Percentiles rank a stretch among this genome's conserved stretches.
phyloP scores from a whole-genome alignment of 2,113 vertebrate species.

The Clarias batrachus region DNA sequence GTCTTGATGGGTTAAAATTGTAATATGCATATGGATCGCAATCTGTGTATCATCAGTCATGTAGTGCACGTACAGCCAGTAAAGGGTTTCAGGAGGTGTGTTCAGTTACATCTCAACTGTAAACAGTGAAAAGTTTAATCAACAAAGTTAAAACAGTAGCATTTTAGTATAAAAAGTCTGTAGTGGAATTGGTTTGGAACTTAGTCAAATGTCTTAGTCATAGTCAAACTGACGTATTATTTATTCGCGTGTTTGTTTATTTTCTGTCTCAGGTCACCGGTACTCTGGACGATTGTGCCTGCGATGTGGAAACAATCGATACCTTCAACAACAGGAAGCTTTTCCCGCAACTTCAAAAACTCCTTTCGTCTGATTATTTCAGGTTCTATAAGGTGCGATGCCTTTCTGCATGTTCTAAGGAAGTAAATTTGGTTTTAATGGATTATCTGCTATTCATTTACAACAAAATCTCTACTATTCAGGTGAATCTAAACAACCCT shows the following conservation, averaged over 20 bases:
- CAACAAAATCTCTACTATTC: constrained; percentile 19
- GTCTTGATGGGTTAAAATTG: too few relatives aligned
- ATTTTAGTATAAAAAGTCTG: neutral
- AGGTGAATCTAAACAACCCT: constrained; percentile 89
- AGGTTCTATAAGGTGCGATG: constrained; percentile 87
- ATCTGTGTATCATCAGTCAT: too few relatives aligned
- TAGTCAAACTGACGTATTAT: too few relatives aligned
- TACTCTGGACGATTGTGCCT: constrained; percentile 87
- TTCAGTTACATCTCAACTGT: too few relatives aligned
- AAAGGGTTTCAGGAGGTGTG: too few relatives aligned
- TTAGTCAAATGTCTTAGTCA: neutral
- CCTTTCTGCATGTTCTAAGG: neutral
- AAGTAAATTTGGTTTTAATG: neutral
- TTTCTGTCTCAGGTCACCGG: constrained; percentile 77
- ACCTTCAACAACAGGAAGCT: constrained; percentile 86
- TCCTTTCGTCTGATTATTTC: constrained; percentile 88
- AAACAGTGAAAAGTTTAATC: neutral
- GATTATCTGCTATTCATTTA: neutral
- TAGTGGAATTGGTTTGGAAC: neutral
- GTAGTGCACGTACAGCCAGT: too few relatives aligned
- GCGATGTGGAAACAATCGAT: constrained; percentile 91
- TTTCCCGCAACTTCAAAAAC: constrained; percentile 82
- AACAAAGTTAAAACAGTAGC: neutral
- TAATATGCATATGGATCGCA: too few relatives aligned
- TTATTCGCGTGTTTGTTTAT: neutral